phyloP scores from a whole-genome alignment of 2,797 vertebrate species.

The Phaenicophaeus curvirostris region DNA sequence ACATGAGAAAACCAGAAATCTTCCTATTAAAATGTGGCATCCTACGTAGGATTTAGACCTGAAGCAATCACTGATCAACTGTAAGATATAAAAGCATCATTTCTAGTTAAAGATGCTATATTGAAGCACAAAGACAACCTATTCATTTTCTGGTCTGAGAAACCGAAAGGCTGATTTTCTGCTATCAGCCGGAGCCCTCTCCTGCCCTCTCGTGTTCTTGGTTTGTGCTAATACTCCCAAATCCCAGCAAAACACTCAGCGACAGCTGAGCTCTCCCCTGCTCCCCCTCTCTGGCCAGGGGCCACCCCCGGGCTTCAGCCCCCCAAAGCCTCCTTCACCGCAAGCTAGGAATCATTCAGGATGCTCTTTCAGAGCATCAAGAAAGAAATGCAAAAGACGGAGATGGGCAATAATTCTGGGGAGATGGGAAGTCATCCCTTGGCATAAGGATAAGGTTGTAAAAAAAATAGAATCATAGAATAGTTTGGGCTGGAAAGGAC shows the following conservation, averaged over 20 bases:
- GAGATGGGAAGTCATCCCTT: neutral
- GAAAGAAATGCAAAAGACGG: neutral
- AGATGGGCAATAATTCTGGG: rapidly evolving
- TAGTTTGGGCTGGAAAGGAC: no score
- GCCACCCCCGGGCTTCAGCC: slow-evolving; percentile 27
- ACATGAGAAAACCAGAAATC: neutral
- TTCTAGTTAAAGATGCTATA: neutral
- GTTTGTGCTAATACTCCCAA: neutral
- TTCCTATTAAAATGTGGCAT: rapidly evolving
- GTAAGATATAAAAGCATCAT: neutral
- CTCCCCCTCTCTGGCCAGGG: neutral
- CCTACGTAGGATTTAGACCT: neutral
- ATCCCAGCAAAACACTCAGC: rapidly evolving
- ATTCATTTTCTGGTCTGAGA: neutral
- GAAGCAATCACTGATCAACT: neutral
- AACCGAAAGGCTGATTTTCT: neutral
- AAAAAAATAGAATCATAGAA: neutral
- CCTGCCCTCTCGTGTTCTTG: rapidly evolving
- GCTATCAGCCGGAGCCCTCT: neutral
- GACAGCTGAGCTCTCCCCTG: neutral
- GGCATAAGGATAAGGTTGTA: neutral
- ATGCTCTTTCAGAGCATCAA: neutral
- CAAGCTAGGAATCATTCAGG: neutral
- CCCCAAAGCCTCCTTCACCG: no score
- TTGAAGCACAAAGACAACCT: neutral